Base-by-base conservation (phyloP, 2,797 vertebrate species). In the Betta splendens region DNA sequence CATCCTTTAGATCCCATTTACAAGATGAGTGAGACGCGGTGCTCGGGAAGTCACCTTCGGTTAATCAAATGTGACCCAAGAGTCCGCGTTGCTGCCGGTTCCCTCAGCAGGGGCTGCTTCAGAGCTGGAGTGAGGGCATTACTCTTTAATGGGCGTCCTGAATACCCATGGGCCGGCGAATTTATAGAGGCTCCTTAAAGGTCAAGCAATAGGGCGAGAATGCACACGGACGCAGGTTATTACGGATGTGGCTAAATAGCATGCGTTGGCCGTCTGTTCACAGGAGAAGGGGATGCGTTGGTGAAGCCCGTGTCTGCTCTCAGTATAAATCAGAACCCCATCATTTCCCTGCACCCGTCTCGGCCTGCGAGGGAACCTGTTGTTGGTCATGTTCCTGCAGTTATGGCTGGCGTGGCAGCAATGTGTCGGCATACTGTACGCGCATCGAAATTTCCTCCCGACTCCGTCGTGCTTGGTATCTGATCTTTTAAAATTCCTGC, bases 141-240 rank as follows among this genome's bases (percentile, higher is more conserved):
- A 81, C 71, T 83, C 79, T 85, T 80, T 82, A 81, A 85, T 82
- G 68, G 67, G 57, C 46, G 47, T 63, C 72, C 81, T 79, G 81
- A 89, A 80, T 81, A 84, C 79, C 72, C 39, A 59, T 26, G 58
- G 67, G 62, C 42, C 17, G 7, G 66, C 77, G 87, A 75, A 85
- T 88, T 82, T 85, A 79, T 47, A 68, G 71, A 72, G 64, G 65
- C 64, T 65, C 63, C 64, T 46, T 53, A 82, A 88, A 87, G 84
- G 83, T 84, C 86, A 88, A 70, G 64, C 64, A 49, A 80, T 52
- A 72, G 56, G 77, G 58, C 61, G 55, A 16, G 63, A 77, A 77
- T 58, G 53, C 68, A 63, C 57, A 47, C 11, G 23, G 77, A 66
- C 54, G 40, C 42, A 46, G 62, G 69, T 76, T 76, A 76, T 69